A percentile compares a stretch with the other conserved stretches of the same genome.
Conservation (phyloP, 2,113 vertebrate species). For the Hystrix cristata region DNA sequence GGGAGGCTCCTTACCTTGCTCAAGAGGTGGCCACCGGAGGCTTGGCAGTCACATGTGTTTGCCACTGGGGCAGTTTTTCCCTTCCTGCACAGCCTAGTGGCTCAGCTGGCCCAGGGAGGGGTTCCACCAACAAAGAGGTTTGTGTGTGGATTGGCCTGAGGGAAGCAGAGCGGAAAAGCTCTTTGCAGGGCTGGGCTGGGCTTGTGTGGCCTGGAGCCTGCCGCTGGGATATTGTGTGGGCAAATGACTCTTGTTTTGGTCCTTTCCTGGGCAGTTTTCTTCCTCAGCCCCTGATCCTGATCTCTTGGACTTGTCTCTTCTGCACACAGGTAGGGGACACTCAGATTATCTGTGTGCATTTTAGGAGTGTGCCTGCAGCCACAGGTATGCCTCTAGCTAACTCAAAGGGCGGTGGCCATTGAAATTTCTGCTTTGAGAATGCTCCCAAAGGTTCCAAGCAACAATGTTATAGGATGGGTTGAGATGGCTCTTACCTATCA, state of each 20-base stretch:
- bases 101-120: constrained; percentile 13
- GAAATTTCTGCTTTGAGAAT: constrained; percentile 47
- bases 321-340: background rate
- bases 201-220: background rate
- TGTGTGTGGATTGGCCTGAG: constrained; percentile 28
- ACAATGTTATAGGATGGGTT: background rate
- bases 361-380: constrained; percentile 24
- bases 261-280: constrained; percentile 48
- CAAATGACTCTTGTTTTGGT: constrained; percentile 45
- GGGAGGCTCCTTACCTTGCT: constrained; percentile 44
- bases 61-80: constrained; percentile 58
- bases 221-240: background rate
- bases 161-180: constrained; percentile 35
- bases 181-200: background rate
- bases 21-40: constrained; percentile 64
- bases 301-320: constrained; percentile 13
- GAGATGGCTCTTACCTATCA: background rate
- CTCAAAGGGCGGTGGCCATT: constrained; percentile 1
- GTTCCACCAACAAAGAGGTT: constrained; percentile 38
- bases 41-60: constrained; percentile 66
- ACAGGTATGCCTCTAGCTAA: background rate
- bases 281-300: background rate
- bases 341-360: constrained; percentile 9
- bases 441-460: background rate
- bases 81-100: constrained; percentile 6